These are phyloP conservation scores for Patella vulgata DNA, from an alignment of 1,140 invertebrate species.

Conservation along the genomic window DNA sequence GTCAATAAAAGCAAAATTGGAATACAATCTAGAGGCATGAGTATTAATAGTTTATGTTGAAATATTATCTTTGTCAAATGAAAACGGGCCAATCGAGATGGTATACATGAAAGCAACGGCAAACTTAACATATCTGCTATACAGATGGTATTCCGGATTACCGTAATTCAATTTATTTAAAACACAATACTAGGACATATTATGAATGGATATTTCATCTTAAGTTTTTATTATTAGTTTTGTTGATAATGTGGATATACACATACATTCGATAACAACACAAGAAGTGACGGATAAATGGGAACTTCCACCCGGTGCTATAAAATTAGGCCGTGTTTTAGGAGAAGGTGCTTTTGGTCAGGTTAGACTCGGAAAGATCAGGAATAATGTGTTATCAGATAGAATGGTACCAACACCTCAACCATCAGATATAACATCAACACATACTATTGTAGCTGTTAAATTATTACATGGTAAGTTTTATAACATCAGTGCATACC, in stretches of 20 bases:
- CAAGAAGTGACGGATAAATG: constrained; percentile 66
- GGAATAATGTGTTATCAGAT: constrained; percentile 31
- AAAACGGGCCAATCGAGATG: too few relatives aligned
- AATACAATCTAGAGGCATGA: too few relatives aligned
- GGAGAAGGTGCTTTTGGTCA: constrained; percentile 88
- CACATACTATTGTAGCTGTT: constrained; percentile 58
- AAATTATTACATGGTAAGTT: constrained; percentile 18
- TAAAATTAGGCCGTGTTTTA: constrained; percentile 81
- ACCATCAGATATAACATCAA: not conserved
- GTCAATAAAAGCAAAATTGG: too few relatives aligned
- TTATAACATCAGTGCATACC: constrained; percentile 76
- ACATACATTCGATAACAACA: not conserved
- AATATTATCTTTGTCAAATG: too few relatives aligned
- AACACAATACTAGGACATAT: too few relatives aligned
- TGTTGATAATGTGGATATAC: constrained; percentile 1
- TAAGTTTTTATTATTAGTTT: not conserved
- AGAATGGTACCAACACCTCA: constrained; percentile 18
- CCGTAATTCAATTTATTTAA: too few relatives aligned
- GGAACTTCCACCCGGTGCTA: constrained; percentile 81
- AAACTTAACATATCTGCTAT: not conserved
- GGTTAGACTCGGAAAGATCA: constrained; percentile 66
- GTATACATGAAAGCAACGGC: not conserved
- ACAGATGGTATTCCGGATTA: not conserved
- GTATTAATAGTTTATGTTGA: too few relatives aligned
- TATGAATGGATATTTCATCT: not conserved